Base-by-base conservation (phyloP, 2,797 vertebrate species). In the Megaceryle alcyon region DNA sequence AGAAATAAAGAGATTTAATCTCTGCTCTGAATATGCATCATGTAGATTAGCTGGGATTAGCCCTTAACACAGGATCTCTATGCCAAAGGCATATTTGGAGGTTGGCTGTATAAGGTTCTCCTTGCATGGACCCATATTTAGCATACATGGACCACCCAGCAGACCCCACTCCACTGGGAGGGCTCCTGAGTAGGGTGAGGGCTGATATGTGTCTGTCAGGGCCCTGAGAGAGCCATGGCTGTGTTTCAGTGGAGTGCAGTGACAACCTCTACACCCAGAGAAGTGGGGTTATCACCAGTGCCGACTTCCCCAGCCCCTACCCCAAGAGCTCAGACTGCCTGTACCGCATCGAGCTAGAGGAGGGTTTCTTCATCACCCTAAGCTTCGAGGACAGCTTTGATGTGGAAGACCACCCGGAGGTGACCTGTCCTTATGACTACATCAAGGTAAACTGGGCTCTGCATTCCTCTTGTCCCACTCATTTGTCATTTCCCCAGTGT, bases 321-420 rank as follows among this genome's bases (percentile, higher is more conserved):
- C 99, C 99, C 10, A 99, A 99, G 96, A 99, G 99, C 90, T 99
- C 99, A 0, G 98, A 99, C 73, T 99, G 99, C 63, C 90, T 96
- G 9, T 99, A 99, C 96, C 97, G 97, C 6, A 98, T 99, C 0
- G 97, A 99, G 88, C 97, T 99, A 94, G 99, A 99, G 71, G 98
- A 98, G 2, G 99, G 99, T 4, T 99, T 99, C 95, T 98, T 97
- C 92, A 95, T 99, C 93, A 98, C 92, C 68, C 98, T 99, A 86
- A 98, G 98, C 72, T 99, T 99, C 2, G 98, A 99, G 77, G 97
- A 98, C 25, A 98, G 79, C 88, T 99, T 99, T 0, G 99, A 99
- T 4, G 98, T 99, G 28, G 99, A 99, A 95, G 99, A 99, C 69
- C 99, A 99, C 69, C 99, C 99, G 0, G 99, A 99, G 17, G 97